Base-by-base conservation (phyloP, 2,113 vertebrate species). In the Pygoscelis adeliae region DNA sequence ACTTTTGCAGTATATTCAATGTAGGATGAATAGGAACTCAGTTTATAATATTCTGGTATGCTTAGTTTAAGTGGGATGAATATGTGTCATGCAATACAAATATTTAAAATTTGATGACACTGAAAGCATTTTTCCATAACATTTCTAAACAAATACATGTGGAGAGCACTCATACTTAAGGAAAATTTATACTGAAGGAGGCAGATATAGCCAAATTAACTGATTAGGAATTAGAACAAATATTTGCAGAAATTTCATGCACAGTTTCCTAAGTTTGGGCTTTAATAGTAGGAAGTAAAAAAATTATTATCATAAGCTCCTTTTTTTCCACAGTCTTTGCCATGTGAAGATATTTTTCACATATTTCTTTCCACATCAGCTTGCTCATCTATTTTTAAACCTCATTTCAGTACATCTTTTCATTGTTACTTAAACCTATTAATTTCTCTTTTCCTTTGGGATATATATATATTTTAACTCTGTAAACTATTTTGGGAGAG, bases 351-450 rank as follows among this genome's bases (percentile, higher is more conserved):
- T 86, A 62, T 34, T 71, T 49, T 73, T 91, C 25, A 58, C 7
- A 5, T 47, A 1, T 40, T 80, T 87, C 44, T 56, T 7, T 90
- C 65, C 36, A 50, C 40, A 47, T 93, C 42, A 86, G n/a, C 20
- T 66, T 77, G 21, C 23, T 86, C 25, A 83, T 77, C 19, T 88
- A n/a, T 85, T 85, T 89, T 92, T 87, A 91, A 80, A 70, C 5
- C 7, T 77, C 6, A 36, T 77, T 91, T 87, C 19, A 46, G 11
- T 56, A 42, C 66, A 32, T 66, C 66, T 83, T 90, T 90, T 94
- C 49, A 80, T 95, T 40, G 42, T 83, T 95, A 90, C 15, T 91
- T 93, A 90, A 94, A 90, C 27, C 5, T 56, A 82, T 70, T 91
- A 80, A 74, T 89, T 96, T 82, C 2, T 25, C 26, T 82, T 83